These are phyloP conservation scores for Mesocentrotus franciscanus DNA, from an alignment of 53 echinoderm and acorn worm genomes.

Conservation along the genomic window DNA sequence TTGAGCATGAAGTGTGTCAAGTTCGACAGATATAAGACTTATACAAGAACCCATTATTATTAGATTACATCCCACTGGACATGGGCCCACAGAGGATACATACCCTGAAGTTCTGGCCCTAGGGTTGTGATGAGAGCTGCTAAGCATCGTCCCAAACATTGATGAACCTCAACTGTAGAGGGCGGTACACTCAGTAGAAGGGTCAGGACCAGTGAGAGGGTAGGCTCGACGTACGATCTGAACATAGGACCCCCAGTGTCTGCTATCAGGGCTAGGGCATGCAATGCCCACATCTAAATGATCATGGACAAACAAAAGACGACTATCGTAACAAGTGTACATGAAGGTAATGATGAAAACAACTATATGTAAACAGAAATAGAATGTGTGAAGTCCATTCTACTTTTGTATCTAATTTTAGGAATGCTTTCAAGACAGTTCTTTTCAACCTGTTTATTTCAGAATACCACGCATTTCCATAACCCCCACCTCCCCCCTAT, in stretches of 20 bases:
- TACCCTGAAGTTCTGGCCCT: constrained; percentile 97
- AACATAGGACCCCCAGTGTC: constrained; percentile 99
- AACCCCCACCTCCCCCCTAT: neutral
- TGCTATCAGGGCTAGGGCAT: constrained; percentile 97
- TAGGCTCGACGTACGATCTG: constrained; percentile 97
- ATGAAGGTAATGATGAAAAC: no score
- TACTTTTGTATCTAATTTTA: no score
- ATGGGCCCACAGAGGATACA: neutral
- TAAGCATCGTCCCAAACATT: constrained; percentile 94
- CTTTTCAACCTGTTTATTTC: no score
- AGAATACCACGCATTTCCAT: no score
- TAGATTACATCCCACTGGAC: no score
- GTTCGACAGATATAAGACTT: no score
- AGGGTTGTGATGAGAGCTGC: constrained; percentile 98
- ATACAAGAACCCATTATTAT: no score
- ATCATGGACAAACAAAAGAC: neutral
- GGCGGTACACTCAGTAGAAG: constrained; percentile 96
- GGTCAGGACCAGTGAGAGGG: constrained; percentile 90
- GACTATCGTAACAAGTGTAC: neutral
- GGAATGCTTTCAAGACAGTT: no score
- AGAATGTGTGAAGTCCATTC: no score
- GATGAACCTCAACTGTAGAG: constrained; percentile 96
- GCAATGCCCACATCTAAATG: constrained; percentile 96
- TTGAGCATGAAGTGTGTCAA: no score
- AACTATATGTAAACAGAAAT: no score